Percentiles rank a stretch among this genome's conserved stretches.
Evolutionary conservation across 2,888 invertebrate genomes (phyloP).

Genomic region (Ophion obscuratus): DNA sequence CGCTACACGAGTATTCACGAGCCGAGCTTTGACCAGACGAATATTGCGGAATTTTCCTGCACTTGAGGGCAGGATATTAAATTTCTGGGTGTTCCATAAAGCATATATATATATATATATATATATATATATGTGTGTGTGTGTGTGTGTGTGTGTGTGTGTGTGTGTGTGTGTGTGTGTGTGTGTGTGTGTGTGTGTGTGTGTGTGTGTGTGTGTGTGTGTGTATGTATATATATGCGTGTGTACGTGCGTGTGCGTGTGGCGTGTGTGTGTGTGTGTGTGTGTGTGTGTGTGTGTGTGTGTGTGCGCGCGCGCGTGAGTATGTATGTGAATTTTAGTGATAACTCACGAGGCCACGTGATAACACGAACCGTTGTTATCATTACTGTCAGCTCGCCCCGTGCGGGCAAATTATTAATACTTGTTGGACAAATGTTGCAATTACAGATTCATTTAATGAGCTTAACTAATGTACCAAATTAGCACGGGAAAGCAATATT

Average conservation of each 20-base stretch:
- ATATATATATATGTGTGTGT: conserved; percentile 1
- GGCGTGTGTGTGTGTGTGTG: not conserved
- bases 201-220: too few species aligned
- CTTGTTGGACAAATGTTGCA: conserved; percentile 28
- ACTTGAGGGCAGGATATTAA: conserved; percentile 17
- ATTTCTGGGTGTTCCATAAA: conserved; percentile 16
- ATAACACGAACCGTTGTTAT: conserved; percentile 35
- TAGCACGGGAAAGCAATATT: conserved; percentile 3
- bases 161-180: too few species aligned
- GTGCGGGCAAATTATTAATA: conserved; percentile 39
- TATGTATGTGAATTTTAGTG: conserved; percentile 2
- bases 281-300: not conserved
- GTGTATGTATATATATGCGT: too few species aligned
- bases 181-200: not conserved
- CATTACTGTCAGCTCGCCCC: conserved; percentile 17
- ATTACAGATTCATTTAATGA: conserved; percentile 60
- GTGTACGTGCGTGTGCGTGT: too few species aligned
- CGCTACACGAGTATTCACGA: not conserved
- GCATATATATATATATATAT: not conserved
- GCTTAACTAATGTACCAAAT: conserved; percentile 39
- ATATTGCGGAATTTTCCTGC: conserved; percentile 3
- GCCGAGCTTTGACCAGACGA: conserved; percentile 3
- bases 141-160: too few species aligned
- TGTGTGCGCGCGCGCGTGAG: conserved; percentile 6
- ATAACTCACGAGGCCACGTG: conserved; percentile 19